Base-by-base conservation (phyloP, 2,113 vertebrate genomes). In the Platanista minor region DNA sequence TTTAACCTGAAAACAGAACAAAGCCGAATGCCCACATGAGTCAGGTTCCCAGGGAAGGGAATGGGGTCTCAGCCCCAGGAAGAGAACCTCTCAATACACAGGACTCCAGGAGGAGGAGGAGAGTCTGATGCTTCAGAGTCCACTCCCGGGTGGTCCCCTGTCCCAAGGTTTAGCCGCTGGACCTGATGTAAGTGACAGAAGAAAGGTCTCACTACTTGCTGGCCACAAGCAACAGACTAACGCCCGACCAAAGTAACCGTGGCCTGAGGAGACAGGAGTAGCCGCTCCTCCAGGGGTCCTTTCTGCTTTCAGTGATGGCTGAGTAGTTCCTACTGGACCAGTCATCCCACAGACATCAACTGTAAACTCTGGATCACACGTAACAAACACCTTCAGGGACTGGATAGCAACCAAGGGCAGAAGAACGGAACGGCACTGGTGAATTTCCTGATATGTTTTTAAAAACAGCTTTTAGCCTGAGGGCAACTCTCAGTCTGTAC, bases 1-100 rank as follows among this genome's bases (percentile, higher is more conserved):
- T 99, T 99, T 86, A 99, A 98, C 97, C 99, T 99, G 98, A 94
- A 96, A 69, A 90, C 57, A 86, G 71, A 75, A 39, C 41, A 88
- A 89, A 20, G 96, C 12, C 18, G 5, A 27, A 7, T 31, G 11
- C 17, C 64, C 17, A 5, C 1, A 8, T 5, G 61, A 43, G 72
- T 29, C 29, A 57, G 25, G 46, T 17, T 52, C 14, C 61, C 29
- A 5, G 20, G 27, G 20, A 6, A 23, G 62, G 33, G 8, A 3
- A 3, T 0, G 2, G 8, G 94, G 27, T 1, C 31, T 64, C 6
- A 14, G 69, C 20, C 62, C 13, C 13, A 4, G 82, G 62, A 31
- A 2, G 66, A 4, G 84, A 6, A 14, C 18, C 57, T 31, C 64
- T 36, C 2, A 54, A 20, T 0, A 11, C 3, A 6, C 1, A 1